Evolutionary conservation across 2,113 vertebrate species (phyloP).

Genomic region (Pseudorectes ferrugineus): DNA sequence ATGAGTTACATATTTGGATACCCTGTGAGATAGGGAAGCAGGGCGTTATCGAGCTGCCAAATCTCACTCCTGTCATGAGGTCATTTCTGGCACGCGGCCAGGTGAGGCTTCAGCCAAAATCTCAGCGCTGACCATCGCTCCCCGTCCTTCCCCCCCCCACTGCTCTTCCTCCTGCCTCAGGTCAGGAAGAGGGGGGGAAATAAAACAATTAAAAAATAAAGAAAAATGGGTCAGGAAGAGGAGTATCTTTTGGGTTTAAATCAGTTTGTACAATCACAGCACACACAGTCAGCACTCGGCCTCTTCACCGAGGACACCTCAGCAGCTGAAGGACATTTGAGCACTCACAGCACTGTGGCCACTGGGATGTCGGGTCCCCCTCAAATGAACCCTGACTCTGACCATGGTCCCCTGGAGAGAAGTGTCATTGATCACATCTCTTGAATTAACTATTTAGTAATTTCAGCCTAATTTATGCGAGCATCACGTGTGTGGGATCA

Average conservation of each 20-base stretch:
- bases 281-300: rapidly evolving
- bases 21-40: constrained; percentile 7
- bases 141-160: rapidly evolving
- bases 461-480: neutral
- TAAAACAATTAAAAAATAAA: too few species aligned
- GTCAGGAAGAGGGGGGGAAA: neutral
- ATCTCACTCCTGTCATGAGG: constrained; percentile 63
- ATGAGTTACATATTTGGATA: constrained; percentile 29
- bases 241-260: neutral
- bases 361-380: neutral
- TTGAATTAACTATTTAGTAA: neutral
- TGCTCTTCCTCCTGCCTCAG: neutral
- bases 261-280: neutral
- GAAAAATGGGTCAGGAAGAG: neutral
- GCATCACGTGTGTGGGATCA: rapidly evolving
- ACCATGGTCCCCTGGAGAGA: neutral
- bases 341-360: neutral
- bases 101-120: neutral
- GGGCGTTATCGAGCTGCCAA: constrained; percentile 29
- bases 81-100: neutral
- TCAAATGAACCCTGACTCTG: rapidly evolving
- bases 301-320: neutral
- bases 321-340: rapidly evolving
- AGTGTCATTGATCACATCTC: rapidly evolving
- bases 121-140: neutral